Evolutionary conservation across 37 sponge, comb jelly and placozoan genomes (phyloP).

Genomic region (Oopsacas minuta): DNA sequence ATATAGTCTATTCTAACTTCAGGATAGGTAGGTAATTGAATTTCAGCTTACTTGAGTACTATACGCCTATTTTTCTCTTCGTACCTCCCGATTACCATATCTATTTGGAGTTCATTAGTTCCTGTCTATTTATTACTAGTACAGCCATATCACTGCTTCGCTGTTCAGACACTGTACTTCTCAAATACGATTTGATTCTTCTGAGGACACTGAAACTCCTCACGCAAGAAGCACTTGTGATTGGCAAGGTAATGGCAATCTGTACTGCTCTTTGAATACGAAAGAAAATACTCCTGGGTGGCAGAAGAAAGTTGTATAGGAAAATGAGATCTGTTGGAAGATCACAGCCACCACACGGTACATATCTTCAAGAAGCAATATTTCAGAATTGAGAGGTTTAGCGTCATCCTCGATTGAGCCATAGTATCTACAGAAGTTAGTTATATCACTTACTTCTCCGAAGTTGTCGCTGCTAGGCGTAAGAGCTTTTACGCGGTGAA

Average conservation of each 20-base stretch:
- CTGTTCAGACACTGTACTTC: neutral
- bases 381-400: neutral
- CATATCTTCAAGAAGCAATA: neutral
- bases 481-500: neutral
- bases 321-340: neutral
- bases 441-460: neutral
- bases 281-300: neutral
- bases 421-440: slow-evolving; percentile 3
- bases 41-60: neutral
- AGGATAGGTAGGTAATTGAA: no score
- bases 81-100: neutral
- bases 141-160: neutral
- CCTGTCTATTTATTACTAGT: neutral
- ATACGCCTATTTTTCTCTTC: neutral
- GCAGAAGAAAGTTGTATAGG: slow-evolving; percentile 10
- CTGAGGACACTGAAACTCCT: neutral
- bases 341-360: neutral
- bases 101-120: neutral
- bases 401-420: neutral
- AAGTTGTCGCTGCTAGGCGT: neutral
- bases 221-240: neutral
- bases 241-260: neutral
- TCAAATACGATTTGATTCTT: neutral
- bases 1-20: no score
- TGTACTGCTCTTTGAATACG: neutral